Evolutionary conservation across 2,888 invertebrate genomes (phyloP).

Genomic region (Dryobota labecula): DNA sequence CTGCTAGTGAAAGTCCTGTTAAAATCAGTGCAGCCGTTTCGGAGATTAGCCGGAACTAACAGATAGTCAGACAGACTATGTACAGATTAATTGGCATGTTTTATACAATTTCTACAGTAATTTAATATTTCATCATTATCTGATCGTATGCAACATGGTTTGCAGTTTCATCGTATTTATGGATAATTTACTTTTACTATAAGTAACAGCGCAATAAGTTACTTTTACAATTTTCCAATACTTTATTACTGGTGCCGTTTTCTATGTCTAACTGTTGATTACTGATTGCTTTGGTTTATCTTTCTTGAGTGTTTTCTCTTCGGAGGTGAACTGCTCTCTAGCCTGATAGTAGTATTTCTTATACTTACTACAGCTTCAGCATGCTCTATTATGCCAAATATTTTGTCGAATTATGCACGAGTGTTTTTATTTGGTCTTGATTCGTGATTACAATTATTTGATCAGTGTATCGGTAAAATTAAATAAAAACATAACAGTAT

Average conservation of each 20-base stretch:
- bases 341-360: neutral
- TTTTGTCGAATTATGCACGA: neutral
- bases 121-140: conserved; percentile 19
- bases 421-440: neutral
- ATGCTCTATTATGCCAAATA: neutral
- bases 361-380: neutral
- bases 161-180: conserved; percentile 7
- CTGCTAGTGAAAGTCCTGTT: too few relatives aligned
- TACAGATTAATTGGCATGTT: neutral
- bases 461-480: neutral
- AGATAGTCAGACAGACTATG: too few relatives aligned
- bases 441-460: neutral
- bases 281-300: conserved; percentile 20
- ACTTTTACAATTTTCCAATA: conserved; percentile 43
- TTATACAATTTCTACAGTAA: conserved; percentile 13
- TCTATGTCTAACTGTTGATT: conserved; percentile 37
- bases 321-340: neutral
- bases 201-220: conserved; percentile 18
- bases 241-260: conserved; percentile 39
- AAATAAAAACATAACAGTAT: conserved; percentile 15
- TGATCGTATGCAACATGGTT: conserved; percentile 8
- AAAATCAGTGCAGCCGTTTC: too few relatives aligned
- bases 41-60: too few relatives aligned
- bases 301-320: conserved; percentile 38
- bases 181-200: conserved; percentile 44